Evolutionary conservation across 1,140 invertebrate species (phyloP), one percentile per base, ranked within the genome.

Genomic region (Eriocheir sinensis): DNA sequence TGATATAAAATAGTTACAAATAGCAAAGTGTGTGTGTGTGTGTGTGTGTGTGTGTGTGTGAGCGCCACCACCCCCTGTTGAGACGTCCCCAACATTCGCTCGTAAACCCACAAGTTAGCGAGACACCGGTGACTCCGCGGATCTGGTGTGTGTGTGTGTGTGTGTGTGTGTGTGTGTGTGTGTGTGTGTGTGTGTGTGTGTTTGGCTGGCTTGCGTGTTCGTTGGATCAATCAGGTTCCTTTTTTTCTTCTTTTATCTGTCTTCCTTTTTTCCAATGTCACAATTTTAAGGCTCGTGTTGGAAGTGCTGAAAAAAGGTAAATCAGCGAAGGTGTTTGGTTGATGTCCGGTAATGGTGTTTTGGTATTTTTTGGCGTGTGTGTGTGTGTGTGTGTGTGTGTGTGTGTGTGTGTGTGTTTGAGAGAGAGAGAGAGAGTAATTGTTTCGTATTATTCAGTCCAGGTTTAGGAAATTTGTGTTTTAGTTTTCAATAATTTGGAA

Each of bases 91-190:
- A 21, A 72, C 60, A 72, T 8, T n/a, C 60, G 21, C 27, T 72
- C 60, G n/a, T 72, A 72, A 72, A 72, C 60, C 60, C 60, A n/a
- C 27, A n/a, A 72, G 60, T 72, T 72, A 72, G 60, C 60, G 60
- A 72, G 60, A 21, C 60, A 72, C 60, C n/a, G 60, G 60, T 72
- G 60, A 72, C 60, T 60, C 3, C 60, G 60, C 17, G 60, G n/a
- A 72, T 72, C n/a, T n/a, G 60, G 21, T 4, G 60, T 72, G 60
- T 72, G 27, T 72, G 60, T 72, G 60, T 72, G 60, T 72, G 60
- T 72, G 60, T 72, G 60, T 72, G 60, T 72, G 60, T 72, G 60
- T 72, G 60, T 72, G 60, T 72, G 60, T 72, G 60, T 72, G 60
- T 72, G 60, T 72, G 60, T 72, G 60, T 72, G 60, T 72, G 60